Conservation (phyloP, 2,797 vertebrate genomes). For the Hydrophis major region DNA sequence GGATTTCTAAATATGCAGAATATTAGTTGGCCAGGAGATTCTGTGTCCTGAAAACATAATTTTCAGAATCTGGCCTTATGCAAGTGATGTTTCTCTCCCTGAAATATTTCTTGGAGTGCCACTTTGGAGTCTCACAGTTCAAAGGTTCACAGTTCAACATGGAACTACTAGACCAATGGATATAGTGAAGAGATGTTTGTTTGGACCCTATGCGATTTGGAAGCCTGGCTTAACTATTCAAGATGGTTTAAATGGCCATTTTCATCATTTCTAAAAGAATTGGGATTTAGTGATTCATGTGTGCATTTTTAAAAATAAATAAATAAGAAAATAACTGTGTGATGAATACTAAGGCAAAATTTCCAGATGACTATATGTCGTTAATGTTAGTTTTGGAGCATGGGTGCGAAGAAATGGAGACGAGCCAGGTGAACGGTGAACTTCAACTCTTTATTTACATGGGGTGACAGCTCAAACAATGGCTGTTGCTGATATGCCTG, state of each 20-base stretch:
- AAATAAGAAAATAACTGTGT: slow-evolving; percentile 35
- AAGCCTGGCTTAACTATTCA: not conserved
- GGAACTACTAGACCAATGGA: not conserved
- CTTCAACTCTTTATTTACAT: too few species aligned
- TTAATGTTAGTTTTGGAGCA: not conserved
- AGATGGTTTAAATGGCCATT: slow-evolving; percentile 46
- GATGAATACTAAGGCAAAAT: slow-evolving; percentile 18
- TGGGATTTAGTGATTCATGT: not conserved
- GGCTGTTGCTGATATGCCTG: too few species aligned
- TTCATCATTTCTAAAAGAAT: slow-evolving; percentile 24
- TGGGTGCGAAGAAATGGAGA: too few species aligned
- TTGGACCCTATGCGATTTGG: slow-evolving; percentile 16
- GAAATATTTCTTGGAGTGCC: slow-evolving; percentile 5
- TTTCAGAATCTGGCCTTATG: slow-evolving; percentile 3
- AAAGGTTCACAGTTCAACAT: fast-evolving
- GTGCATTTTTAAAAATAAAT: not conserved
- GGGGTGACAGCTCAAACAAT: too few species aligned
- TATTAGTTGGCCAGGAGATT: not conserved
- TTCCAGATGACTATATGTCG: slow-evolving; percentile 44
- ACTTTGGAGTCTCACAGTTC: not conserved
- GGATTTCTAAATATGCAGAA: slow-evolving; percentile 5
- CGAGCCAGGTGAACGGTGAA: too few species aligned
- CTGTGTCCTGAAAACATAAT: slow-evolving; percentile 4
- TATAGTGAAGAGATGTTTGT: not conserved
- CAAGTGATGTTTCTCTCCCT: not conserved